phyloP scores from a whole-genome alignment of 2,113 vertebrate genomes.

The Sorex fumeus region DNA sequence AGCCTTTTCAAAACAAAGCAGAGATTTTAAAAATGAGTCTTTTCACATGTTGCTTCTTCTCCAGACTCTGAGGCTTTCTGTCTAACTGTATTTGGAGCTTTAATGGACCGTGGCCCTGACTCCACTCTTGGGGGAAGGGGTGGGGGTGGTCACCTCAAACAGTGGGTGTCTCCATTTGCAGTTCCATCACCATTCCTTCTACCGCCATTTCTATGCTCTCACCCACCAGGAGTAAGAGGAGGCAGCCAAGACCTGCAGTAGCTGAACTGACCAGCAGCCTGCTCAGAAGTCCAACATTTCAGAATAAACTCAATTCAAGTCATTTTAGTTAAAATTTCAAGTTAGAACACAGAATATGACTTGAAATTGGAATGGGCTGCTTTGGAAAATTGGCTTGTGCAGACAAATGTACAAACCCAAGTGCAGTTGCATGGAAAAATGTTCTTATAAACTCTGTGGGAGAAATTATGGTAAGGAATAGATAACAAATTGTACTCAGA shows the following conservation, averaged over 20 bases:
- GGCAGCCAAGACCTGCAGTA: fast-evolving
- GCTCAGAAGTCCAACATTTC: background rate
- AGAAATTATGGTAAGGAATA: background rate
- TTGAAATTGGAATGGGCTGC: background rate
- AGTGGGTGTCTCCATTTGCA: background rate
- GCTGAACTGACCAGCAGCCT: background rate
- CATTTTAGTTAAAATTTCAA: background rate
- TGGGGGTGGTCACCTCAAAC: background rate
- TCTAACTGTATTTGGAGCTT: background rate
- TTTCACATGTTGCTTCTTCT: background rate
- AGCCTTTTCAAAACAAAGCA: background rate
- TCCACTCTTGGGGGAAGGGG: background rate
- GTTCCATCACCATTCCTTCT: background rate
- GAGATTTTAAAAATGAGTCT: background rate
- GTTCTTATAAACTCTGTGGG: background rate
- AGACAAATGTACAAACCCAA: background rate
- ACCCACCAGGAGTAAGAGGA: background rate
- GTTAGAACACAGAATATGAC: background rate
- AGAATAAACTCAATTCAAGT: background rate
- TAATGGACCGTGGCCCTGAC: background rate
- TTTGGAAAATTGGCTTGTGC: background rate
- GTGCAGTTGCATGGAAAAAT: background rate
- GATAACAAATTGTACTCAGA: background rate
- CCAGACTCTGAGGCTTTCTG: background rate
- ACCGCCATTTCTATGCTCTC: background rate